These are phyloP conservation scores for Conopomorpha cramerella DNA, from an alignment of 1,140 invertebrate genomes.

Conservation along the genomic window DNA sequence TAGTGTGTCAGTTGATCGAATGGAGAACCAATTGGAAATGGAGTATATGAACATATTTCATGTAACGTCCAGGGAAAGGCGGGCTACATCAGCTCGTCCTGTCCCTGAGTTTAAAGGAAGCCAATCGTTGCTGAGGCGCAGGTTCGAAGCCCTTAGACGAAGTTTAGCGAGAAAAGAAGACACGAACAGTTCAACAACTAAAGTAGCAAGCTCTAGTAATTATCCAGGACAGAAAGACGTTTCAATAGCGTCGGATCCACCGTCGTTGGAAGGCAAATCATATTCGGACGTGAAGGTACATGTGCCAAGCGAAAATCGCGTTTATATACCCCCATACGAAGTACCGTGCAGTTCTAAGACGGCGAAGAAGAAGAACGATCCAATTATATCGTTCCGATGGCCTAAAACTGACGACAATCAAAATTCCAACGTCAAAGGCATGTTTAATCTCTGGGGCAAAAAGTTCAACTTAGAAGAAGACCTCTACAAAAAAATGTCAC, in stretches of 20 bases:
- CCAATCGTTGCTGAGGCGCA: slow-evolving; percentile 18
- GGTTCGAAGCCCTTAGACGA: slow-evolving; percentile 26
- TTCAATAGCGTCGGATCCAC: slow-evolving; percentile 31
- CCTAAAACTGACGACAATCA: slow-evolving; percentile 9
- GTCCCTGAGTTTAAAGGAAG: slow-evolving; percentile 19
- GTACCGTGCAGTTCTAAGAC: slow-evolving; percentile 9
- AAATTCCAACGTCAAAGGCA: slow-evolving; percentile 26
- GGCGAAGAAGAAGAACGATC: slow-evolving; percentile 9
- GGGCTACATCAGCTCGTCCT: slow-evolving; percentile 11
- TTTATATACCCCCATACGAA: neutral
- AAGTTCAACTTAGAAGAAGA: slow-evolving; percentile 30
- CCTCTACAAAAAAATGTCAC: slow-evolving; percentile 12
- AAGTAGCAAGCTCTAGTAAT: slow-evolving; percentile 4
- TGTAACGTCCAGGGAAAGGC: slow-evolving; percentile 14
- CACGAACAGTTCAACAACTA: slow-evolving; percentile 11
- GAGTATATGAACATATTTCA: slow-evolving; percentile 29
- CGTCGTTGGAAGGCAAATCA: slow-evolving; percentile 23
- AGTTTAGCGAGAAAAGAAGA: slow-evolving; percentile 21
- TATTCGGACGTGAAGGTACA: slow-evolving; percentile 21
- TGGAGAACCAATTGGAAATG: slow-evolving; percentile 32
- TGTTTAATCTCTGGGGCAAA: slow-evolving; percentile 37
- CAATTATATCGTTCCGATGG: slow-evolving; percentile 6
- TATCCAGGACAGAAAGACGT: slow-evolving; percentile 24
- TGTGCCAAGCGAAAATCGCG: neutral
- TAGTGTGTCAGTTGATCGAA: slow-evolving; percentile 15